Conservation (phyloP, 2,797 vertebrate species). For the Falco biarmicus region DNA sequence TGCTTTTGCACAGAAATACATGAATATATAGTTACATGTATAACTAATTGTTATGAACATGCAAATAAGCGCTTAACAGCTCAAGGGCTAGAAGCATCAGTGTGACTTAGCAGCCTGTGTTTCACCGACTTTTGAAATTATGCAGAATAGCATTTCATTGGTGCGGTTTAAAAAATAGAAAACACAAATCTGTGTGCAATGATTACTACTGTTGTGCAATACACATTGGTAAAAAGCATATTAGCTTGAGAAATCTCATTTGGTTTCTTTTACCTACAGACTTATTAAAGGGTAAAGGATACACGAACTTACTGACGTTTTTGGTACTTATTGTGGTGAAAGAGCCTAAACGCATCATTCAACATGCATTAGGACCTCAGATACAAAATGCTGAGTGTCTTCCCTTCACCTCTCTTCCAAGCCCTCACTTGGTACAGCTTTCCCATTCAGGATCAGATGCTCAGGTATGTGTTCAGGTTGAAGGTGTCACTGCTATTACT, state of each 20-base stretch:
- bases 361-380: background rate
- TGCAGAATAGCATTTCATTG: background rate
- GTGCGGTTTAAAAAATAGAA: background rate
- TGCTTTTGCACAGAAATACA: background rate
- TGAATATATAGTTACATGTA: background rate
- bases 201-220: background rate
- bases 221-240: background rate
- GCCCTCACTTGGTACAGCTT: accelerated
- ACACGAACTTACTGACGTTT: background rate
- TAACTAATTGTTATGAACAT: background rate
- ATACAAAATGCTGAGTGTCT: background rate
- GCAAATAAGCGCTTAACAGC: background rate
- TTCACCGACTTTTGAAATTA: background rate
- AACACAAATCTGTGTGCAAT: background rate
- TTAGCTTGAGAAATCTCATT: background rate
- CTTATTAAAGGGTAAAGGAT: background rate
- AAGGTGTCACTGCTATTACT: background rate
- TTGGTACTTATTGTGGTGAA: background rate
- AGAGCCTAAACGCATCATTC: background rate
- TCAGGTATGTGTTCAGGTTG: background rate
- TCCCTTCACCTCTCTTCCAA: background rate
- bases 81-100: background rate
- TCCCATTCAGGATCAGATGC: too few relatives aligned
- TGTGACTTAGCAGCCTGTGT: background rate
- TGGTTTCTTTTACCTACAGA: background rate